Base-by-base conservation (phyloP, 2,888 invertebrate genomes). In the Dryocosmus kuriphilus region DNA sequence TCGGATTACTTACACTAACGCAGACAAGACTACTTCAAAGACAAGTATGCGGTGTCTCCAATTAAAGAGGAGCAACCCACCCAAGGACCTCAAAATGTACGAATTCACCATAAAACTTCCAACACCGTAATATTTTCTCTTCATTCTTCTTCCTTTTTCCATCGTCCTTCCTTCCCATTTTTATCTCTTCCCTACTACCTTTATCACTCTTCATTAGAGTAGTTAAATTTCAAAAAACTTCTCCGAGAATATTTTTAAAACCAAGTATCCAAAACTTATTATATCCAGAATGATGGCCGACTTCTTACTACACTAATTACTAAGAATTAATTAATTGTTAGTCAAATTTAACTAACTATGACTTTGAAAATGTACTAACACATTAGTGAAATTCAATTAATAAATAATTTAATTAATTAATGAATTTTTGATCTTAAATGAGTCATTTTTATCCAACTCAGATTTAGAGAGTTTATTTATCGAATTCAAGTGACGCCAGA, bases 21-120 rank as follows among this genome's bases (percentile, higher is more conserved):
- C 83, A 82, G 84, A 84, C 85, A 86, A 87, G 87, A 86, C 88
- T 88, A 85, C 89, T 88, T 88, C 88, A 89, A 88, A 89, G 88
- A 86, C 86, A 85, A 86, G 86, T 82, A 81, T 81, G 81, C 82
- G 80, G 82, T 86, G 86, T 85, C 86, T 85, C 84, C 85, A 88
- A 89, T 89, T 89, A 89, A 88, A 88, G 88, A 87, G 88, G 87
- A 88, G 84, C 88, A 83, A 85, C 84, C 84, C 74, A 60, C 73
- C 32, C 38, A 77, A 77, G 35, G 67, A 77, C 71, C 62, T 77
- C 76, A 75, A 81, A 77, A 75, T 79, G 63, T 65, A 61, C 80
- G 77, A 78, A 77, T 80, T 62, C 55, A 79, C 74, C 74, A 22
- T 30, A 46, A 41, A 22, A 27, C 82, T 77, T 76, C 77, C 74